Conservation (phyloP, 2,113 vertebrate species). For the Ascaphus truei region DNA sequence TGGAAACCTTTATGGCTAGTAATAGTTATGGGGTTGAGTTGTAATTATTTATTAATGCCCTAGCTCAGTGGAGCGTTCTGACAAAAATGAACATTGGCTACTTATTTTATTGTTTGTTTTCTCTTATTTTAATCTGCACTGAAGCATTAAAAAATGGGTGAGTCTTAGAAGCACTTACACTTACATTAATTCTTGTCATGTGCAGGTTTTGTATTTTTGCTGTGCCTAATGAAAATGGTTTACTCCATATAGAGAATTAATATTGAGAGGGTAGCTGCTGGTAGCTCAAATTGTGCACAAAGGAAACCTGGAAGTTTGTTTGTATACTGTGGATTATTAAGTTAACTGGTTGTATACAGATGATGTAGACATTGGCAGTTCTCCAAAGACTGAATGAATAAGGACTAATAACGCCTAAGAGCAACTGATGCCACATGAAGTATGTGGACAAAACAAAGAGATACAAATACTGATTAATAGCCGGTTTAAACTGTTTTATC, state of each 20-base stretch:
- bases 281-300: not conserved
- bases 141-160: slow-evolving; percentile 31
- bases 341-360: slow-evolving; percentile 2
- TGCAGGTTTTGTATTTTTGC: slow-evolving; percentile 28
- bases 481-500: not conserved
- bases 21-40: slow-evolving; percentile 3
- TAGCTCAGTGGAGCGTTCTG: slow-evolving; percentile 33
- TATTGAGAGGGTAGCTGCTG: not conserved
- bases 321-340: not conserved
- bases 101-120: slow-evolving; percentile 36
- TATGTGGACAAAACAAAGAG: slow-evolving; percentile 14
- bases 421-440: not conserved
- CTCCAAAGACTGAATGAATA: not conserved
- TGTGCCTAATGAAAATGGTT: slow-evolving; percentile 7
- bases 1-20: slow-evolving; percentile 13
- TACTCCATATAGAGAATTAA: slow-evolving; percentile 14
- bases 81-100: slow-evolving; percentile 20
- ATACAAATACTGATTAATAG: not conserved
- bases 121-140: slow-evolving; percentile 29
- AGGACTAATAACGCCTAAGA: not conserved
- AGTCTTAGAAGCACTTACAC: slow-evolving; percentile 23
- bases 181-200: too few species aligned
- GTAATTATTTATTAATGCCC: slow-evolving; percentile 45
- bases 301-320: not conserved
- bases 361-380: not conserved